A percentile compares a stretch with the other conserved stretches of the same genome.
Evolutionary conservation across 1,140 invertebrate species (phyloP).

Genomic region (Aphis craccivora): DNA sequence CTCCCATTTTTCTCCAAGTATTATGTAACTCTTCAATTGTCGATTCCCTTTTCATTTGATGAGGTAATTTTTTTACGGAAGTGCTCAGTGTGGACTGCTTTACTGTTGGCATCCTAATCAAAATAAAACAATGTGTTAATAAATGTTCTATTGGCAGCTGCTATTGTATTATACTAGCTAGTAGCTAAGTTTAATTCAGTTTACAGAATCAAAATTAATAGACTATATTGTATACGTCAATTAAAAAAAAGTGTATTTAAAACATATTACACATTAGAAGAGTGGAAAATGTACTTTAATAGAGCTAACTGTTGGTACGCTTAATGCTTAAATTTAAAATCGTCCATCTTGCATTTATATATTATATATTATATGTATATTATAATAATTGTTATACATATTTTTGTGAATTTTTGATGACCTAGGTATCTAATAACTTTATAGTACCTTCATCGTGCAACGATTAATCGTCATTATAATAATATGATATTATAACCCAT

Average conservation of each 20-base stretch:
- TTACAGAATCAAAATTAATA: background rate
- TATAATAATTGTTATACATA: background rate
- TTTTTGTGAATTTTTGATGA: too few species aligned
- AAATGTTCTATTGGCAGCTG: background rate
- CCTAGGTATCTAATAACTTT: background rate
- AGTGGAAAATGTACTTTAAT: background rate
- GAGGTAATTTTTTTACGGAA: conserved; percentile 51
- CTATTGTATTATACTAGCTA: background rate
- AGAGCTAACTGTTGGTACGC: background rate
- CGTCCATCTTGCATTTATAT: background rate
- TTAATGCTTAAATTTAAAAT: background rate
- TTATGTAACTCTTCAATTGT: conserved; percentile 66
- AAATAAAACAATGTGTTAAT: conserved; percentile 33
- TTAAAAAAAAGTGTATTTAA: background rate
- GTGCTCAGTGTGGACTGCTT: background rate
- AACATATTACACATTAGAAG: background rate
- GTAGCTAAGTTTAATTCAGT: background rate
- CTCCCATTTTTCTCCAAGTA: conserved; percentile 66
- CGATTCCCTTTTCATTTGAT: conserved; percentile 64
- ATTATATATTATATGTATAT: too few species aligned
- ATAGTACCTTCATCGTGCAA: too few species aligned
- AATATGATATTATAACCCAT: background rate
- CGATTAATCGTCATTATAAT: background rate
- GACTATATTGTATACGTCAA: background rate
- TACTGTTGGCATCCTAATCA: conserved; percentile 39